phyloP scores from a whole-genome alignment of 2,888 invertebrate species.

The Holacanthella duospinosa region DNA sequence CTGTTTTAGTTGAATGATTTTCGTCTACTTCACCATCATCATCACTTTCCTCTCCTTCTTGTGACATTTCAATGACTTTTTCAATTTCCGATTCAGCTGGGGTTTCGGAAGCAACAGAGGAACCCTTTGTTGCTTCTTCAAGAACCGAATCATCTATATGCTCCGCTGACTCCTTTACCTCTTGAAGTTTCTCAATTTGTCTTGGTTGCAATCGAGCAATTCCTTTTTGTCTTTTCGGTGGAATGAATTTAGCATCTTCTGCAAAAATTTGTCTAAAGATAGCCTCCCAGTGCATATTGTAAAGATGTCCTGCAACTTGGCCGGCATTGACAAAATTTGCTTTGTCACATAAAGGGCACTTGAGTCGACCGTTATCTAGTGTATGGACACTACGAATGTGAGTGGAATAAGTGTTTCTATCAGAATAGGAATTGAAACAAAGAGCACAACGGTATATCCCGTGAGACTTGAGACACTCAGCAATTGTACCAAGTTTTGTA shows the following conservation, averaged over 20 bases:
- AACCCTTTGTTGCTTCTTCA: not conserved
- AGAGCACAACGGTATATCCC: conserved; percentile 33
- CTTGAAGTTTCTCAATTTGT: not conserved
- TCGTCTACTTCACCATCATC: not conserved
- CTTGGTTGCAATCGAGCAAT: too few species aligned
- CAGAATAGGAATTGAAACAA: conserved; percentile 33
- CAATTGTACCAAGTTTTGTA: conserved; percentile 22
- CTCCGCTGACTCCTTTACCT: not conserved
- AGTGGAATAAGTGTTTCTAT: conserved; percentile 21
- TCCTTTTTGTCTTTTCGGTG: too few species aligned
- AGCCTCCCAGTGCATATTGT: conserved; percentile 24
- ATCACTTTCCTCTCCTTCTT: not conserved
- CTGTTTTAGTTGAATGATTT: too few species aligned
- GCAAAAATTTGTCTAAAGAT: conserved; percentile 6
- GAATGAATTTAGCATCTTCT: too few species aligned
- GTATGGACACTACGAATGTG: conserved; percentile 31
- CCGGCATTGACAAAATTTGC: conserved; percentile 26
- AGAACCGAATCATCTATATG: not conserved
- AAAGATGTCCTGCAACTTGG: conserved; percentile 30
- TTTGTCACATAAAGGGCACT: conserved; percentile 30
- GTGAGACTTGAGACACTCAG: conserved; percentile 28
- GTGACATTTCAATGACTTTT: not conserved
- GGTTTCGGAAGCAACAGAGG: not conserved
- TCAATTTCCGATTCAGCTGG: too few species aligned
- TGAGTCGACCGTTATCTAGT: not conserved